These are phyloP conservation scores for Prunella fulvescens DNA, from an alignment of 2,113 vertebrate genomes.

Conservation along the genomic window DNA sequence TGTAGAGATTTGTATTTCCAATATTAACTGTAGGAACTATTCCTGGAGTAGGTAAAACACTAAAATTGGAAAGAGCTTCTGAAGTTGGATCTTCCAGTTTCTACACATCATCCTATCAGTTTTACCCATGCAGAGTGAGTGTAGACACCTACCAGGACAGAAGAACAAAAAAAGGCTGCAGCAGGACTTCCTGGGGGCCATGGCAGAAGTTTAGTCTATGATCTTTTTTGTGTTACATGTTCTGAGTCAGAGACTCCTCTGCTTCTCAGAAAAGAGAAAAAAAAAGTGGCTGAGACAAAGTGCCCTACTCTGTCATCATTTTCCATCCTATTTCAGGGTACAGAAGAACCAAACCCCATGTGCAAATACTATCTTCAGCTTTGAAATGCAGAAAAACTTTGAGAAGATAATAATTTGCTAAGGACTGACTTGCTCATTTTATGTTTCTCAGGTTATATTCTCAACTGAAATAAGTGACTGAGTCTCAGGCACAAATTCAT, in stretches of 20 bases:
- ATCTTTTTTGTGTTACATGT: neutral
- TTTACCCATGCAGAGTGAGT: neutral
- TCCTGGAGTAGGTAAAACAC: neutral
- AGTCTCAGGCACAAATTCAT: neutral
- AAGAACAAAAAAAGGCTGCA: constrained; percentile 1
- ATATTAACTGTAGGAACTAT: neutral
- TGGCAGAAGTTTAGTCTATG: neutral
- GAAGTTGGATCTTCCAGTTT: neutral
- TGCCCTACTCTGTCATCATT: neutral
- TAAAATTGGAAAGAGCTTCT: neutral
- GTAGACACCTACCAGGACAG: neutral
- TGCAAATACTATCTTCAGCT: neutral
- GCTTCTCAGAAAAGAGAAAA: neutral
- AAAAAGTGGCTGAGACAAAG: neutral
- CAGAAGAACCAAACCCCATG: neutral
- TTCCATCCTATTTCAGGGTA: neutral
- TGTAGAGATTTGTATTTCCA: neutral
- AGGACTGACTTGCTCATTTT: neutral
- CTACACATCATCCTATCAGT: neutral
- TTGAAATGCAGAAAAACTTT: neutral
- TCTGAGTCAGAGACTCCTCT: neutral
- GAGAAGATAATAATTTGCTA: neutral
- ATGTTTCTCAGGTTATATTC: neutral
- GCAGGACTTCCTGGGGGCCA: neutral
- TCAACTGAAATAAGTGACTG: neutral